These are phyloP conservation scores for Oreochromis aureus DNA, from an alignment of 2,113 vertebrate genomes.

Conservation along the genomic window DNA sequence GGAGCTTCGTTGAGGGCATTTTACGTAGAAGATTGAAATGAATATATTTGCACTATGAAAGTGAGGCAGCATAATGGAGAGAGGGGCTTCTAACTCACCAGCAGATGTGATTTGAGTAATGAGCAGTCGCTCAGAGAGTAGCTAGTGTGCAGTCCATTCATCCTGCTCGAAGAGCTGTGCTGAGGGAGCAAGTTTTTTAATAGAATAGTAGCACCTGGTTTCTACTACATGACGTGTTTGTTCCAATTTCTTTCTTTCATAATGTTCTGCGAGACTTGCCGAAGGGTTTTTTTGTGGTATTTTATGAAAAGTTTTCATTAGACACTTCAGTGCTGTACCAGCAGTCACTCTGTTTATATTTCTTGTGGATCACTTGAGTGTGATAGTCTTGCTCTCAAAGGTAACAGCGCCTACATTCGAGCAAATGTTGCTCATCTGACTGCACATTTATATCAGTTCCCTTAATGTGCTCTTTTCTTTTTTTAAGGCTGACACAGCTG, in stretches of 20 bases:
- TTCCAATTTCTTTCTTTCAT: not conserved
- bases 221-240: not conserved
- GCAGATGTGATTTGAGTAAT: constrained; percentile 50
- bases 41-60: not conserved
- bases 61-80: constrained; percentile 1
- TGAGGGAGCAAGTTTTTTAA: constrained; percentile 31
- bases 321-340: not conserved
- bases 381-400: not conserved
- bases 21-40: not conserved
- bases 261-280: not conserved
- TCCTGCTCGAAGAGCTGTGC: constrained; percentile 26
- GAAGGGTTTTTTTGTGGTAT: rapidly evolving
- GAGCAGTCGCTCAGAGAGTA: constrained; percentile 34
- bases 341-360: not conserved
- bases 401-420: not conserved
- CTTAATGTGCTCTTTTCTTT: not conserved
- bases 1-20: not conserved
- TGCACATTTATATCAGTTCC: not conserved
- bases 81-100: not conserved
- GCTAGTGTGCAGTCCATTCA: constrained; percentile 36
- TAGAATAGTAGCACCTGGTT: not conserved
- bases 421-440: not conserved
- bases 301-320: not conserved
- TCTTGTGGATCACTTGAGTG: not conserved
- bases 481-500: not conserved